Conservation (phyloP, 2,113 vertebrate genomes). For the Cricetomys ansorgei region DNA sequence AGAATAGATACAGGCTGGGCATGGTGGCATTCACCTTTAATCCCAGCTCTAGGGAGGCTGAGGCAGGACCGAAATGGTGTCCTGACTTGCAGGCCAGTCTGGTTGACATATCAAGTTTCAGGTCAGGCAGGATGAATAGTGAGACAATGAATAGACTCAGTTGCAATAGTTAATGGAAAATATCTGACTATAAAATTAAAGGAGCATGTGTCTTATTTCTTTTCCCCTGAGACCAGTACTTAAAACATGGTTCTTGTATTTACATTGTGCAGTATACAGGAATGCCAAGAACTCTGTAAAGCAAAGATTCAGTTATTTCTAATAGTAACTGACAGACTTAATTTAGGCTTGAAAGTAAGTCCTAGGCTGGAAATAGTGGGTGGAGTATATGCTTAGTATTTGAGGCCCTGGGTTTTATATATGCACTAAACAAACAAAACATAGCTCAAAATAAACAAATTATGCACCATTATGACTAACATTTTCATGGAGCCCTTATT, state of each 20-base stretch:
- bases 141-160: constrained; percentile 6
- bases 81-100: neutral
- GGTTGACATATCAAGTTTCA: neutral
- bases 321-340: constrained; percentile 27
- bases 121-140: neutral
- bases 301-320: constrained; percentile 19
- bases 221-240: constrained; percentile 14
- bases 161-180: neutral
- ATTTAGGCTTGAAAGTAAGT: neutral
- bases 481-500: constrained; percentile 28
- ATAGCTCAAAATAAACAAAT: neutral
- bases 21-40: neutral
- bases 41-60: neutral
- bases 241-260: constrained; percentile 50
- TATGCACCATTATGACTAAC: neutral
- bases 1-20: neutral
- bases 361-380: neutral
- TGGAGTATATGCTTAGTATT: neutral
- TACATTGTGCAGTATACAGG: neutral
- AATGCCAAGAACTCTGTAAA: constrained; percentile 12
- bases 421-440: neutral
- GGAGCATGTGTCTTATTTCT: neutral
- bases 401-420: neutral
- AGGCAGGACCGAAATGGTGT: neutral
- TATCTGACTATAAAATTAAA: constrained; percentile 35